Conservation (phyloP, 2,113 vertebrate species). For the Pomatostomus ruficeps region DNA sequence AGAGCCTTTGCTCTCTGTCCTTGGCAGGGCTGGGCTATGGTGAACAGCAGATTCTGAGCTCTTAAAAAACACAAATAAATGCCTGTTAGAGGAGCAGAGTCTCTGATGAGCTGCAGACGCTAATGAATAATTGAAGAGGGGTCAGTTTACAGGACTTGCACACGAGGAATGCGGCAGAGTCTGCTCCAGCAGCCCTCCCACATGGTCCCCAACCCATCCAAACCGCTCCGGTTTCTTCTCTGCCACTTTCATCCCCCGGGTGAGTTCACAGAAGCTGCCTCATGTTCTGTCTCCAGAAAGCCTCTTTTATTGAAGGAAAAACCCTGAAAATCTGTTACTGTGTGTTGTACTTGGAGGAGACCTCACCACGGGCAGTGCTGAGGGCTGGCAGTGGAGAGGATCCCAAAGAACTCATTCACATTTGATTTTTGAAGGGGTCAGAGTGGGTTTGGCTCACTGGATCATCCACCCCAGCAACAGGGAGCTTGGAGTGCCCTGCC, state of each 20-base stretch:
- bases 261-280: neutral
- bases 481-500: neutral
- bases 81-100: slow-evolving; percentile 10
- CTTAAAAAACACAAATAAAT: neutral
- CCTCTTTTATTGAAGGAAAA: neutral
- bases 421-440: neutral
- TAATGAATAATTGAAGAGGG: slow-evolving; percentile 59
- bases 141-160: slow-evolving; percentile 50
- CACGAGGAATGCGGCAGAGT: neutral
- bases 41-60: neutral
- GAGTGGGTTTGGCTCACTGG: neutral
- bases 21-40: neutral
- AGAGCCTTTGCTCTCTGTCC: neutral
- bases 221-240: neutral
- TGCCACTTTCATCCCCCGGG: neutral
- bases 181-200: neutral
- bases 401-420: neutral
- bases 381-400: neutral
- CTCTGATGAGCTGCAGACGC: slow-evolving; percentile 32
- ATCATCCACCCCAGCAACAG: too few relatives aligned
- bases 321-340: neutral
- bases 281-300: neutral
- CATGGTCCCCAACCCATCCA: neutral
- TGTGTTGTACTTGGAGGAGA: neutral
- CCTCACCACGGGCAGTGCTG: neutral